phyloP scores from a whole-genome alignment of 1,140 invertebrate species.

The Apis mellifera region Amel_HAv3.1 CM009931.2:5921501-5922000 shows the following conservation, averaged over 20 bases:
- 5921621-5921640: constrained; percentile 26
- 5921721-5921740: too few relatives aligned
- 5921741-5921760: constrained; percentile 30
- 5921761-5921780: not conserved
- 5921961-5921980: constrained; percentile 58
- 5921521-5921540: not conserved
- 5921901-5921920: constrained; percentile 58
- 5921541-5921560: constrained; percentile 3
- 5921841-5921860: constrained; percentile 42
- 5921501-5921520: too few relatives aligned
- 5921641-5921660: constrained; percentile 9
- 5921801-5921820: constrained; percentile 58
- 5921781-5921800: constrained; percentile 3
- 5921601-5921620: constrained; percentile 21
- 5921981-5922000: constrained; percentile 46
- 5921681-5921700: not conserved
- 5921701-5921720: too few relatives aligned
- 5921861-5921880: constrained; percentile 65
- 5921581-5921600: not conserved
- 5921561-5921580: not conserved
- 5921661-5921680: not conserved
- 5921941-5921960: constrained; percentile 59
- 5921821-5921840: constrained; percentile 64
- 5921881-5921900: constrained; percentile 54
- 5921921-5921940: constrained; percentile 68